phyloP scores from a whole-genome alignment of 2,113 vertebrate species.

The Onychostruthus taczanowskii region DNA sequence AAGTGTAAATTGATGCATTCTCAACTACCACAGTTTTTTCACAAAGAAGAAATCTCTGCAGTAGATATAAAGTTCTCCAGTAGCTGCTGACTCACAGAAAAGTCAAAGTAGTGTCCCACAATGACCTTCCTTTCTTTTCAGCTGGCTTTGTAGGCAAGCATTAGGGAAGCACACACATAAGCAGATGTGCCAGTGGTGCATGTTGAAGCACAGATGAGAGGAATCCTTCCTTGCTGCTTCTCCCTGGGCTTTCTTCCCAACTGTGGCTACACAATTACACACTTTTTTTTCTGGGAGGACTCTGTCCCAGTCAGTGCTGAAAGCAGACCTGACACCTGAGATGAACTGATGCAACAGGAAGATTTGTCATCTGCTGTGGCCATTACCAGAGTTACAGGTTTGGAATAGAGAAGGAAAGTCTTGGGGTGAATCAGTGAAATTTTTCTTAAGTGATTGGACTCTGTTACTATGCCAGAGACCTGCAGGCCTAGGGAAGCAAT shows the following conservation, averaged over 20 bases:
- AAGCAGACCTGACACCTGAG: neutral
- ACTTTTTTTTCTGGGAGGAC: neutral
- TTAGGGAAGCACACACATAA: neutral
- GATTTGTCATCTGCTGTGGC: accelerated
- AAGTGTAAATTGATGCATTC: neutral
- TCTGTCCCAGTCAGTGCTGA: neutral
- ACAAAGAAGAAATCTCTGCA: neutral
- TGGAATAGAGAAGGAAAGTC: neutral
- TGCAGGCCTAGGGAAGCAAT: neutral
- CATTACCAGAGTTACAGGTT: neutral
- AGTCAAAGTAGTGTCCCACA: neutral
- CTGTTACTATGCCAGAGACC: neutral
- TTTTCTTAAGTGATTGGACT: neutral
- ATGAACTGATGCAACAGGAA: accelerated
- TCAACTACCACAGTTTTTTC: neutral
- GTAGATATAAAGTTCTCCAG: neutral
- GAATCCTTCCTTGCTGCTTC: neutral
- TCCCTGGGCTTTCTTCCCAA: neutral
- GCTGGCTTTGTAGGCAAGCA: neutral
- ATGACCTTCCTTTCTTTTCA: neutral
- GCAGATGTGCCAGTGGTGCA: neutral
- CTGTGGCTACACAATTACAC: accelerated
- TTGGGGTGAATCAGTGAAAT: neutral
- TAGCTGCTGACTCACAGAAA: neutral
- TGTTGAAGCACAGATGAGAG: neutral